Conservation (phyloP, 2,888 invertebrate genomes). For the Mechanitis messenoides region DNA sequence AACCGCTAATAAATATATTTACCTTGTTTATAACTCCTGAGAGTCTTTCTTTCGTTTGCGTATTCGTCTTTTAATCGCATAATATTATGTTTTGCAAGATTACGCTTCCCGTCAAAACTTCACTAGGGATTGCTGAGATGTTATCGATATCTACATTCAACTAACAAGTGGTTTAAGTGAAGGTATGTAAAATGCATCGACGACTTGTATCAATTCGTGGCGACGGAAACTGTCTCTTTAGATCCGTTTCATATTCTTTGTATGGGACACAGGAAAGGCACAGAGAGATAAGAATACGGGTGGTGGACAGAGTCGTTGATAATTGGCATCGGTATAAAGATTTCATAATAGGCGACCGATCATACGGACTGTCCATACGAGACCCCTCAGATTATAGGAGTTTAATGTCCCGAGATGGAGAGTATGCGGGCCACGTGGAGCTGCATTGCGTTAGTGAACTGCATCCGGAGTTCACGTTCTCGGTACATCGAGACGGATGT, state of each 20-base stretch:
- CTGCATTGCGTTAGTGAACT: constrained; percentile 59
- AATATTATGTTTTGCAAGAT: constrained; percentile 1
- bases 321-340: constrained; percentile 63
- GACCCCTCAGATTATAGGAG: constrained; percentile 45
- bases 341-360: constrained; percentile 62
- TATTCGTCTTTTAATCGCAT: background rate
- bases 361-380: constrained; percentile 48
- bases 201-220: constrained; percentile 56
- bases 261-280: constrained; percentile 60
- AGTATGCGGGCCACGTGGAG: constrained; percentile 65
- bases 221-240: constrained; percentile 65
- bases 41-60: background rate
- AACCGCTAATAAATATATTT: background rate
- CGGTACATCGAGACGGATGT: constrained; percentile 52
- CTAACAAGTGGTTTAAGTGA: background rate
- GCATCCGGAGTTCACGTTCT: constrained; percentile 55
- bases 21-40: background rate
- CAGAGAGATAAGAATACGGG: constrained; percentile 52
- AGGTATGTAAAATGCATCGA: constrained; percentile 40
- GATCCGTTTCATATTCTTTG: constrained; percentile 58
- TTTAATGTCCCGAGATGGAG: constrained; percentile 61
- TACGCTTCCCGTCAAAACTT: background rate
- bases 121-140: background rate
- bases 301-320: constrained; percentile 53
- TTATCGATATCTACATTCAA: constrained; percentile 8